phyloP scores from a whole-genome alignment of 2,113 vertebrate species.

The Globicephala melas region DNA sequence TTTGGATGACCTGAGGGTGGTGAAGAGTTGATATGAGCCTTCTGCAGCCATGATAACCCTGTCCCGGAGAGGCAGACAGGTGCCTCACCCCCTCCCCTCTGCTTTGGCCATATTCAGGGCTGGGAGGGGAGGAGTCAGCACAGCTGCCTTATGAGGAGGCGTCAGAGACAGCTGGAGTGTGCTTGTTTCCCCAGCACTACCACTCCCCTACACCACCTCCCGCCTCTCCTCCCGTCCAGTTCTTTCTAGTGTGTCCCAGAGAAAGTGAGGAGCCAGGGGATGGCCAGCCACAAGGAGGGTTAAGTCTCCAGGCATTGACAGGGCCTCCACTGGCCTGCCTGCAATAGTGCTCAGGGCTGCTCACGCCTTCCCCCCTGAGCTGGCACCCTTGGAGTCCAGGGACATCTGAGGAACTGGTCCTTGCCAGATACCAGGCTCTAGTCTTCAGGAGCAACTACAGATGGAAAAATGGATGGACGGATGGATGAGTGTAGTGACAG shows the following conservation, averaged over 20 bases:
- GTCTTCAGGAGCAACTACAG: not conserved
- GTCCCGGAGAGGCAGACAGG: not conserved
- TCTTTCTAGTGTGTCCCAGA: not conserved
- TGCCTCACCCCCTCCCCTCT: not conserved
- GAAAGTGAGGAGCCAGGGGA: not conserved
- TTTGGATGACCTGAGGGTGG: not conserved
- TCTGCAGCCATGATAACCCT: not conserved
- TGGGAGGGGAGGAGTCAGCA: not conserved
- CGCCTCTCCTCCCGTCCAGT: not conserved
- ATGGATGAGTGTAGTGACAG: not conserved
- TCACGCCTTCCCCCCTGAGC: not conserved
- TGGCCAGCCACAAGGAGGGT: not conserved
- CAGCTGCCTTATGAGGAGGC: not conserved
- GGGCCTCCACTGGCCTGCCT: not conserved
- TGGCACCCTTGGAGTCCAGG: rapidly evolving
- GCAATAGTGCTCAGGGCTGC: not conserved
- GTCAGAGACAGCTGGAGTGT: not conserved
- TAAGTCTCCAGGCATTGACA: not conserved
- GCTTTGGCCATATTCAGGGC: not conserved
- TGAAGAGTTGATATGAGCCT: not conserved
- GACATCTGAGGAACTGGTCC: slow-evolving; percentile 12
- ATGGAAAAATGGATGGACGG: not conserved
- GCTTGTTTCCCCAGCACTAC: not conserved
- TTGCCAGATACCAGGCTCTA: not conserved
- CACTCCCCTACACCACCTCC: not conserved